Base-by-base conservation (phyloP, 2,113 vertebrate genomes). In the Oncorhynchus tshawytscha region DNA sequence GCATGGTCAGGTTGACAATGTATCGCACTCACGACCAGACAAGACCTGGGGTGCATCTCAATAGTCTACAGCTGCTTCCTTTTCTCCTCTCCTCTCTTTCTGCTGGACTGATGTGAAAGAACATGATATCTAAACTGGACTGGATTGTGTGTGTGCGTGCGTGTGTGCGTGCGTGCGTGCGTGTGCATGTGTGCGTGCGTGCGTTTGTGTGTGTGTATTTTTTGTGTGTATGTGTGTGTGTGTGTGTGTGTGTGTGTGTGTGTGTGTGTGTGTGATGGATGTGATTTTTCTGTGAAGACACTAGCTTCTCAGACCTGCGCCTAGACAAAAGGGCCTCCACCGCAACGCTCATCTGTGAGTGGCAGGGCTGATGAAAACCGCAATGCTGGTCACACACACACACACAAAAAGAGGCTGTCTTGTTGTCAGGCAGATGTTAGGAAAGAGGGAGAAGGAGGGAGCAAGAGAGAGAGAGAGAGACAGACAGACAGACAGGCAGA, bases 381-480 rank as follows among this genome's bases (percentile, higher is more conserved):
- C 81, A 9, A 60, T 73, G 71, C 62, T 31, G 34, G 34, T 39
- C 34, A 39, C 39, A 39, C 39, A 45, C 39, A 39, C 39, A 39
- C 39, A 45, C 39, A 45, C 8, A 81, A 60, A 74, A 81, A 74
- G 78, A 88, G 77, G 76, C 79, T 73, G 88, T 82, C 90, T 91
- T 93, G 92, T 93, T 92, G 92, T 92, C 88, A 91, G 92, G 92
- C 91, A 93, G 91, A 93, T 87, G 87, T 87, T 87, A 73, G 70
- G 77, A 80, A 84, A 67, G 39, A 39, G 34, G 8, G 34, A 39
- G 34, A 39, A 39, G 71, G 81, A 59, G 76, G 13, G 67, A 7
- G 71, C 24, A 65, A 48, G 60, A 9, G 65, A 20, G 12, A 22
- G 34, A 39, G 0, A 8, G 22, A 82, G 80, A 70, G 81, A n/a